Percentiles rank a stretch among this genome's conserved stretches.
phyloP scores from a whole-genome alignment of 2,113 vertebrate species.

The Nesospiza acunhae region DNA sequence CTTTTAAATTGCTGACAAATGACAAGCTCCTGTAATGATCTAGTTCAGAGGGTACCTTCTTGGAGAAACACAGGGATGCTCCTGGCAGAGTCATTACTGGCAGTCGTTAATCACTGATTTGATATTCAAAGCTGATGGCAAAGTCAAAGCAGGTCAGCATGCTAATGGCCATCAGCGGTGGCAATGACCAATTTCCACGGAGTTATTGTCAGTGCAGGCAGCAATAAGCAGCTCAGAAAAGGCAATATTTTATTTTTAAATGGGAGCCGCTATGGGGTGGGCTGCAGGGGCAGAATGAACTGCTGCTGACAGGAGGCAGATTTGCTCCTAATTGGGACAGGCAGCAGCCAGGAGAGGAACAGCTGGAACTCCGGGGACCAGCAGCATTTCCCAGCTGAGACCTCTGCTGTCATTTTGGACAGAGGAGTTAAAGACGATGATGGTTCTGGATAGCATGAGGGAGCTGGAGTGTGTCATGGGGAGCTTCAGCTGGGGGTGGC shows the following conservation, averaged over 20 bases:
- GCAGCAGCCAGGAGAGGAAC: background rate
- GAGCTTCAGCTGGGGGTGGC: rapidly evolving
- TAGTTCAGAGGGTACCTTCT: constrained; percentile 41
- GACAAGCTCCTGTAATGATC: constrained; percentile 57
- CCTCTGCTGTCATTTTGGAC: background rate
- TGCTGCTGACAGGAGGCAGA: constrained; percentile 41
- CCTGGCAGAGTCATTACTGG: constrained; percentile 51
- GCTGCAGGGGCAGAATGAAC: constrained; percentile 11
- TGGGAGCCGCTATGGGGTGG: background rate
- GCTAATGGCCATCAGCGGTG: constrained; percentile 60
- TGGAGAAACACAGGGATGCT: constrained; percentile 48
- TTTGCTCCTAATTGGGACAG: constrained; percentile 56
- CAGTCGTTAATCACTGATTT: constrained; percentile 64
- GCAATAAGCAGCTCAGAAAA: constrained; percentile 48
- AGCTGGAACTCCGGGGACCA: background rate
- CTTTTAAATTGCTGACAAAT: constrained; percentile 63
- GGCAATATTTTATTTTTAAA: constrained; percentile 65
- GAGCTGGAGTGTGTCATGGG: background rate
- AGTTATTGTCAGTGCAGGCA: constrained; percentile 57
- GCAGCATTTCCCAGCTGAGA: constrained; percentile 12
- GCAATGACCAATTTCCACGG: constrained; percentile 61
- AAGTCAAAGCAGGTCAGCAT: constrained; percentile 64
- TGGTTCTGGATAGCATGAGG: background rate
- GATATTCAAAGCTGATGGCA: constrained; percentile 57
- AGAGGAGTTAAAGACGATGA: background rate